Conservation (phyloP, 2,888 invertebrate genomes). For the Microplitis manilae region DNA sequence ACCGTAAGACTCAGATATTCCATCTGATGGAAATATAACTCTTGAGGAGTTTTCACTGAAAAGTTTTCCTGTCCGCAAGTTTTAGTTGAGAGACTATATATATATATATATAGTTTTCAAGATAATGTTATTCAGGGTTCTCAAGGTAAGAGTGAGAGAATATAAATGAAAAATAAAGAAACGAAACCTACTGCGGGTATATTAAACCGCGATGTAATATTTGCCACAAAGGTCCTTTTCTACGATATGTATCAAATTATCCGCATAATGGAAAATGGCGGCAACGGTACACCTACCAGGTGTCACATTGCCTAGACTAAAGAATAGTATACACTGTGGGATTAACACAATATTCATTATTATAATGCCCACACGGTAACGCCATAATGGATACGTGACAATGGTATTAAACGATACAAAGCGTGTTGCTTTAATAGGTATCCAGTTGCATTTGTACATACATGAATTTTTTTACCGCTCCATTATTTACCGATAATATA, state of each 20-base stretch:
- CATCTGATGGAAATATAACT: background rate
- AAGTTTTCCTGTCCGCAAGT: background rate
- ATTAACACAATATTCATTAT: constrained; percentile 61
- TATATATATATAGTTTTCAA: background rate
- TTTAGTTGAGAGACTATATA: background rate
- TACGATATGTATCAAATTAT: constrained; percentile 71
- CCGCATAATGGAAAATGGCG: constrained; percentile 70
- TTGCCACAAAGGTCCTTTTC: constrained; percentile 45
- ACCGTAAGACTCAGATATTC: background rate
- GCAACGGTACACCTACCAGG: constrained; percentile 72
- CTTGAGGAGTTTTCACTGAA: background rate
- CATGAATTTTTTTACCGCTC: constrained; percentile 14
- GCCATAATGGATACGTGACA: constrained; percentile 56
- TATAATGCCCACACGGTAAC: constrained; percentile 59
- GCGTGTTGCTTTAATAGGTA: constrained; percentile 71
- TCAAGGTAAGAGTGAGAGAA: background rate
- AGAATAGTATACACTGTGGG: constrained; percentile 53
- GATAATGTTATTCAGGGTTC: background rate
- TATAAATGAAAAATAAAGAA: constrained; percentile 10
- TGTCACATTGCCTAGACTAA: constrained; percentile 58
- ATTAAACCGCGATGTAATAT: background rate
- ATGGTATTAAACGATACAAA: constrained; percentile 62
- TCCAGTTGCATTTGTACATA: constrained; percentile 59
- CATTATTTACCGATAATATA: background rate
- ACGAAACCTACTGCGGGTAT: constrained; percentile 15